Conservation (phyloP, 2,797 vertebrate species). For the Halcyon smyrnensis region DNA sequence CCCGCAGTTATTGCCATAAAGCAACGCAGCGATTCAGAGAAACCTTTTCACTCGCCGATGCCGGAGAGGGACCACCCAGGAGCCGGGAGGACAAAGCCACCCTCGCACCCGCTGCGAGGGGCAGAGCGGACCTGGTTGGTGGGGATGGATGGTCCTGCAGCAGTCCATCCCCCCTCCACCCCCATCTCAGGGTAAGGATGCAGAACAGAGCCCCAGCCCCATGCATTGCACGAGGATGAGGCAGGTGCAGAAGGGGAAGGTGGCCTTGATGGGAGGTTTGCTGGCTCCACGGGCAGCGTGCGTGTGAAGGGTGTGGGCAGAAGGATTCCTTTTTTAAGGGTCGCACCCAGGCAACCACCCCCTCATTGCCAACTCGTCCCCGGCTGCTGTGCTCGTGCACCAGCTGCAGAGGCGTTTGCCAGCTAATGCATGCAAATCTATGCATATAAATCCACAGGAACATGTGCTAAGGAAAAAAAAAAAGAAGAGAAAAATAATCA, state of each 20-base stretch:
- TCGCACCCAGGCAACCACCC: background rate
- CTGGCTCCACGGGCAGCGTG: rapidly evolving
- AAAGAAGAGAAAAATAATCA: background rate
- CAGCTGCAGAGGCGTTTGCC: background rate
- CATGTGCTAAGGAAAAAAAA: background rate
- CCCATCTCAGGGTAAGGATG: background rate
- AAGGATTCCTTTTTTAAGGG: background rate
- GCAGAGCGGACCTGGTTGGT: background rate
- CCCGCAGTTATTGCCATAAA: slow-evolving; percentile 62
- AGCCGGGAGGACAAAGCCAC: slow-evolving; percentile 38
- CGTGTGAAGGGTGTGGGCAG: rapidly evolving
- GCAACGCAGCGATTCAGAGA: slow-evolving; percentile 31
- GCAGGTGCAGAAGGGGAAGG: background rate
- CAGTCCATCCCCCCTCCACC: background rate
- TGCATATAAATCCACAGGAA: background rate
- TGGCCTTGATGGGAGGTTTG: rapidly evolving
- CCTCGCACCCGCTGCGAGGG: background rate
- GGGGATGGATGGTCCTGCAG: background rate
- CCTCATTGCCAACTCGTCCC: background rate
- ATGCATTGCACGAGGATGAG: background rate
- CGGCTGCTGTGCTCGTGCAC: background rate
- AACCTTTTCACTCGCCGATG: slow-evolving; percentile 34
- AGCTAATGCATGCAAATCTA: background rate
- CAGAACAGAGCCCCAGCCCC: background rate
- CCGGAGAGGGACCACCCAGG: slow-evolving; percentile 59